These are phyloP conservation scores for Vimba vimba DNA, from an alignment of 2,113 vertebrate species.

Conservation along the genomic window DNA sequence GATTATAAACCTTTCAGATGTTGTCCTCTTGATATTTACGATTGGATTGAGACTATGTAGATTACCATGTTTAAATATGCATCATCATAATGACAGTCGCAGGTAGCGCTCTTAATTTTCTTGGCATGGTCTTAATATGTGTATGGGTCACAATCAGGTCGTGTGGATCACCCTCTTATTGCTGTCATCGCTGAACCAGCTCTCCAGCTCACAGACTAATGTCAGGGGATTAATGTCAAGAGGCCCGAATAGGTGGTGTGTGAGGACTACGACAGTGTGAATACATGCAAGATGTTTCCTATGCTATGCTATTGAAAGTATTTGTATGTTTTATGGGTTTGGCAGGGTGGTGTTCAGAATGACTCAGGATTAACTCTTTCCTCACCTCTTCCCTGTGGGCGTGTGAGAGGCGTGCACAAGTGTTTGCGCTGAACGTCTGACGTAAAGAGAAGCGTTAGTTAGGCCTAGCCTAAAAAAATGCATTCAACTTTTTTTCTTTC, in stretches of 20 bases:
- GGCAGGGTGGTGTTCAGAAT: conserved; percentile 46
- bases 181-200: conserved; percentile 1
- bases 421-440: conserved; percentile 9
- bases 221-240: conserved; percentile 14
- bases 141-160: not conserved
- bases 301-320: not conserved
- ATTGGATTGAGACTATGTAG: not conserved
- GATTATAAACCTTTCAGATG: not conserved
- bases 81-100: not conserved
- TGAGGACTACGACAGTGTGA: conserved; percentile 8
- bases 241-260: not conserved
- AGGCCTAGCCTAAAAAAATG: conserved; percentile 4
- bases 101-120: not conserved
- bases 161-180: not conserved
- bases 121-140: not conserved
- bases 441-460: conserved; percentile 9
- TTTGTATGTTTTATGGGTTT: conserved; percentile 45
- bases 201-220: not conserved
- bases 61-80: not conserved
- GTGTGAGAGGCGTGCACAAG: conserved; percentile 17
- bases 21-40: not conserved
- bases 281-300: conserved; percentile 19
- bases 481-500: not conserved
- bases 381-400: not conserved
- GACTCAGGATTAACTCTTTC: conserved; percentile 46